These are phyloP conservation scores for Dorcus hopei DNA, from an alignment of 2,888 invertebrate species.

Conservation along the genomic window DNA sequence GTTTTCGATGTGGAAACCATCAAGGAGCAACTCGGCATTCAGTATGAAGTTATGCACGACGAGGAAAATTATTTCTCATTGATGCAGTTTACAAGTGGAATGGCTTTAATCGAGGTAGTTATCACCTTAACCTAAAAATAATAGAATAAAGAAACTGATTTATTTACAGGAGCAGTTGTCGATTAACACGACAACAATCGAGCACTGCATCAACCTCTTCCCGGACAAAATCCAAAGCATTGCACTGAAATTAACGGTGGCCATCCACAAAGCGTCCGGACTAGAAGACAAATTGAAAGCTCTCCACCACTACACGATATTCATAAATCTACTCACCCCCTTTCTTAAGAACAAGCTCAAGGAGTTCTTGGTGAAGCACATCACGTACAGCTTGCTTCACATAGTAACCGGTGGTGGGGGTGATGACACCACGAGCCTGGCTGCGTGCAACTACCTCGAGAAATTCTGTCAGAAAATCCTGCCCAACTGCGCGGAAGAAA, in stretches of 20 bases:
- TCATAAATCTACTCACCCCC: constrained; percentile 50
- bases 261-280: constrained; percentile 50
- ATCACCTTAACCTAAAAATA: background rate
- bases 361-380: constrained; percentile 56
- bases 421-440: constrained; percentile 41
- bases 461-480: constrained; percentile 49
- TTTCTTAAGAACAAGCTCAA: constrained; percentile 48
- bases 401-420: constrained; percentile 38
- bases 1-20: constrained; percentile 48
- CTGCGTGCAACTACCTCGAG: constrained; percentile 48
- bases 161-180: constrained; percentile 6
- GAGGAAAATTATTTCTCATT: constrained; percentile 50
- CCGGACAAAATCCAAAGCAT: constrained; percentile 56
- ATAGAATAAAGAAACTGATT: background rate
- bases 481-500: constrained; percentile 46
- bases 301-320: constrained; percentile 57
- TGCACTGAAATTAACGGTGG: constrained; percentile 52
- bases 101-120: constrained; percentile 50
- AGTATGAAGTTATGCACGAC: constrained; percentile 40
- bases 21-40: constrained; percentile 35
- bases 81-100: constrained; percentile 45
- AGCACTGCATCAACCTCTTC: constrained; percentile 37
- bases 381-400: constrained; percentile 54
- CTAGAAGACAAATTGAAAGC: constrained; percentile 54
- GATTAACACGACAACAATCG: constrained; percentile 15